Conservation (phyloP, 2,888 invertebrate genomes). For the Tortrix viridana region DNA sequence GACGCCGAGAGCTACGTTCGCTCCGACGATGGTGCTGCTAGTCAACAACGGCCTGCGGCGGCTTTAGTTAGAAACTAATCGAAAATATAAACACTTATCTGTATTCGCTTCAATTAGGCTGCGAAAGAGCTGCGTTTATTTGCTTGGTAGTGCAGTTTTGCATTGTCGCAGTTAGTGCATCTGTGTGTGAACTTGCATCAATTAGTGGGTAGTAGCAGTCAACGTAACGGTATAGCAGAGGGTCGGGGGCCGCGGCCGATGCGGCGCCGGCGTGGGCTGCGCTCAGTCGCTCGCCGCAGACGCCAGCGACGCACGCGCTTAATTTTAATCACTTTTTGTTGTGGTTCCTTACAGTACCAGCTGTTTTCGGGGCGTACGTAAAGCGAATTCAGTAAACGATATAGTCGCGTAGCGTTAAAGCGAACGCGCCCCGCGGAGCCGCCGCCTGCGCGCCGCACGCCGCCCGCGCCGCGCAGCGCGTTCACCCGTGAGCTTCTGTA, state of each 20-base stretch:
- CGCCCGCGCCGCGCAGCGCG: slow-evolving; percentile 41
- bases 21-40: background rate
- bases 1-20: slow-evolving; percentile 1
- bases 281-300: slow-evolving; percentile 39
- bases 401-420: slow-evolving; percentile 64
- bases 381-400: slow-evolving; percentile 68
- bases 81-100: slow-evolving; percentile 16
- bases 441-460: slow-evolving; percentile 49
- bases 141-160: background rate
- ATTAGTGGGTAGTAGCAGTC: slow-evolving; percentile 45
- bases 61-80: slow-evolving; percentile 12
- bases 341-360: slow-evolving; percentile 86
- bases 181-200: slow-evolving; percentile 19
- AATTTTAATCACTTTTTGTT: slow-evolving; percentile 67
- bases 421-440: slow-evolving; percentile 49
- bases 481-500: slow-evolving; percentile 52
- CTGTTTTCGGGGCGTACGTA: slow-evolving; percentile 87
- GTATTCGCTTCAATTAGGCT: slow-evolving; percentile 6
- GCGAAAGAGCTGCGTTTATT: background rate
- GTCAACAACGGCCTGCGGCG: slow-evolving; percentile 6
- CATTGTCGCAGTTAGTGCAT: slow-evolving; percentile 1
- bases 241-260: slow-evolving; percentile 58
- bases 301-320: slow-evolving; percentile 55
- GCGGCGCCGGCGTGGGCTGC: slow-evolving; percentile 44
- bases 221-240: slow-evolving; percentile 56